Evolutionary conservation across 2,888 invertebrate genomes (phyloP), one percentile per base, ranked within the genome.

Genomic region (Exephanes ischioxanthus): DNA sequence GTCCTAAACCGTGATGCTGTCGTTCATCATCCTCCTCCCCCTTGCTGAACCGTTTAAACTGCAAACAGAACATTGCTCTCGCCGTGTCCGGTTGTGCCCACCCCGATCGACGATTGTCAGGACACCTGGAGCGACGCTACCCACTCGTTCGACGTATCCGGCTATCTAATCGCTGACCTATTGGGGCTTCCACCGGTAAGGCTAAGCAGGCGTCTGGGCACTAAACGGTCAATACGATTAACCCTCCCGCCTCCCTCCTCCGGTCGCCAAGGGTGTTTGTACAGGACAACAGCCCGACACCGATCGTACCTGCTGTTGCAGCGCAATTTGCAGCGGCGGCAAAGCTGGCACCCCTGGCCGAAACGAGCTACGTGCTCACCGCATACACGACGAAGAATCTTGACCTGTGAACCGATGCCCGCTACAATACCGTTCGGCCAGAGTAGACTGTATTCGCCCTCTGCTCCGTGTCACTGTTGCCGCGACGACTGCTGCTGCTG

Each of bases 181-280:
- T 83, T 75, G 83, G 75, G 73, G 73, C 63, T 83, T 53, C 30
- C 48, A 51, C 61, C 45, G 73, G 73, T 68, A 83, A 79, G 61
- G 68, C 67, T 68, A 45, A 73, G 73, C 61, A 67, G 78, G 58
- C 73, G 48, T 53, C 78, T 63, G 77, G 33, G 51, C 19, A 19
- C 72, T 73, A 73, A 78, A 67, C 82, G 80, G 58, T 45, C 67
- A 68, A 61, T 68, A 26, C 53, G 53, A 66, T 76, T 19, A 14
- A 33, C 5, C 26, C 55, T 45, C 16, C 63, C 16, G 51, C 71
- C 26, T 45, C 26, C 51, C 51, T 51, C 48, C 76, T 53, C 51
- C 73, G 22, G 61, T 63, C 30, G 14, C 79, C 37, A 72, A 63
- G 33, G 63, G 37, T 80, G 79, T 80, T 80, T 80, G 66, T 22